These are phyloP conservation scores for Sebastes wilsoni DNA, from an alignment of 2,797 vertebrate species.

Conservation along the genomic window DNA sequence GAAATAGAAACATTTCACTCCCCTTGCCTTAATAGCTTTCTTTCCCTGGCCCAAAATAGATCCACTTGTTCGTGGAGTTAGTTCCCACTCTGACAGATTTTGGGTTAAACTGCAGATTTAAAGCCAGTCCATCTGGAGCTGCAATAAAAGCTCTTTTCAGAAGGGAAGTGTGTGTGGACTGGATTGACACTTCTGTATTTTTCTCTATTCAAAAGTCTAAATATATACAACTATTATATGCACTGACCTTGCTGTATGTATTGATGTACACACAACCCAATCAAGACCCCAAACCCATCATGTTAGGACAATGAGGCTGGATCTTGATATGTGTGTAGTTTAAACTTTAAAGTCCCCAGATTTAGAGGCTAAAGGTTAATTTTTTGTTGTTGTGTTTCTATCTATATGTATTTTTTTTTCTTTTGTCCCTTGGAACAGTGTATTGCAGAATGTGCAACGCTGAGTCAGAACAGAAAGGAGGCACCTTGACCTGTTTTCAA, in stretches of 20 bases:
- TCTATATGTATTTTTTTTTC: not conserved
- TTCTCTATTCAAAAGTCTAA: not conserved
- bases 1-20: conserved; percentile 56
- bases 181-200: conserved; percentile 23
- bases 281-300: not conserved
- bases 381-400: not conserved
- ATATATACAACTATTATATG: not conserved
- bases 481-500: conserved; percentile 32
- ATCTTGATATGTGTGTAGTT: not conserved
- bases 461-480: not conserved
- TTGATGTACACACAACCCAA: not conserved
- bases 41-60: conserved; percentile 51
- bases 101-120: conserved; percentile 75
- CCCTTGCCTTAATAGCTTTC: conserved; percentile 55
- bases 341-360: not conserved
- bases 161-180: conserved; percentile 10
- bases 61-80: conserved; percentile 57
- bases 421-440: not conserved
- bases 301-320: not conserved
- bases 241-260: not conserved
- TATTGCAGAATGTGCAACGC: conserved; percentile 3
- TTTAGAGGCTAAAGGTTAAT: not conserved
- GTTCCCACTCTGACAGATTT: conserved; percentile 64
- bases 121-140: conserved; percentile 70
- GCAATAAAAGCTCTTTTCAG: conserved; percentile 60